These are phyloP conservation scores for Cephus nigrinus DNA, from an alignment of 2,888 invertebrate genomes.

Conservation along the genomic window DNA sequence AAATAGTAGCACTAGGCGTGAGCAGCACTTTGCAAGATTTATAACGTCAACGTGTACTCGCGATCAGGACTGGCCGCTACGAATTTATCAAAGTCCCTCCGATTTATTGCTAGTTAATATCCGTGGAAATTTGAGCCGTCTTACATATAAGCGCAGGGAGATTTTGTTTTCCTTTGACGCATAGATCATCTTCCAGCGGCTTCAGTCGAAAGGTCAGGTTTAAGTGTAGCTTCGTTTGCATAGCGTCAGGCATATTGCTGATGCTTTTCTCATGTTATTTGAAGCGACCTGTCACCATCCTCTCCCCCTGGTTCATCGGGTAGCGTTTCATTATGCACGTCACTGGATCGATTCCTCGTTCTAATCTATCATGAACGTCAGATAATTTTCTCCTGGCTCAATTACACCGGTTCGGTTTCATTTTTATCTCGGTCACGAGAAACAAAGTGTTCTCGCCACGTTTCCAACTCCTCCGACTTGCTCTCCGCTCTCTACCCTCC, in stretches of 20 bases:
- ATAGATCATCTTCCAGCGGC: neutral
- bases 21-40: neutral
- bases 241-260: neutral
- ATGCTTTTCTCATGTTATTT: neutral
- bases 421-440: neutral
- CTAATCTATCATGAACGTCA: neutral
- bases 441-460: neutral
- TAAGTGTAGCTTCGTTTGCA: neutral
- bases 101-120: neutral
- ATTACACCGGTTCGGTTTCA: slow-evolving; percentile 8
- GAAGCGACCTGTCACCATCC: neutral
- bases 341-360: neutral
- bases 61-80: neutral
- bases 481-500: no score
- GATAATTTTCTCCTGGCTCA: neutral
- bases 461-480: neutral
- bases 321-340: neutral
- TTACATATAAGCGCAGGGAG: neutral
- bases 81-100: neutral
- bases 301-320: neutral
- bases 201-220: neutral
- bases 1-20: neutral
- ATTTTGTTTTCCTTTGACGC: neutral
- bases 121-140: neutral
- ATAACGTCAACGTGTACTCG: neutral